Evolutionary conservation across 1,140 invertebrate genomes (phyloP), one percentile per base, ranked within the genome.

Genomic region (Heliconius congener): DNA sequence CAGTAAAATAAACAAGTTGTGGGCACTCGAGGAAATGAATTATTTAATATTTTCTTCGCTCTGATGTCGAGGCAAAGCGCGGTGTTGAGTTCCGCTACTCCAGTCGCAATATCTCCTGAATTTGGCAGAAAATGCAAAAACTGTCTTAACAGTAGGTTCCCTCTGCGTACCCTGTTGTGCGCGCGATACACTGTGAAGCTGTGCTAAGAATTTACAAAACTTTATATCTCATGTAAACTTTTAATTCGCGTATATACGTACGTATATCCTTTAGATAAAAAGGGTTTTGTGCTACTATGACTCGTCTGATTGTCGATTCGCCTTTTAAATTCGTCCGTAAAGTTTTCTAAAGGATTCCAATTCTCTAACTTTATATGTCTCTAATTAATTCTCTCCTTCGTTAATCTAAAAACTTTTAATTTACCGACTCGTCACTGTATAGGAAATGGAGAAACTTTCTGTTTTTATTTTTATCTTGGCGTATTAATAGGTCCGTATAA

Each of bases 311-410:
- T 83, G 82, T 82, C 81, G 79, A 82, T 71, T 80, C 80, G 80
- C 76, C 57, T 66, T 23, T 77, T 57, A 74, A 81, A 83, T 79
- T 83, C 71, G 46, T 57, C 77, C 79, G 79, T 78, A 79, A 79
- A 85, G 30, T 83, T 86, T 87, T 85, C 50, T 85, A 74, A 80
- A 77, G 73, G 73, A 73, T 78, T n/a, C 23, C 76, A 46, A n/a
- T 39, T 42, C 60, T 42, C 27, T 52, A n/a, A 71, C 83, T 84
- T 87, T 82, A 80, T 84, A 79, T 83, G 85, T 82, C 79, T 85
- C 84, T 88, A 89, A 89, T 91, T 90, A 90, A 92, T 92, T 89
- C 80, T 82, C 81, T 76, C 81, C 79, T 83, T 85, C 87, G 85
- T 89, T 90, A 86, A 87, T 89, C 84, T 74, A 52, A 83, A 85